Conservation (phyloP, 2,113 vertebrate genomes). For the Tenrec ecaudatus region DNA sequence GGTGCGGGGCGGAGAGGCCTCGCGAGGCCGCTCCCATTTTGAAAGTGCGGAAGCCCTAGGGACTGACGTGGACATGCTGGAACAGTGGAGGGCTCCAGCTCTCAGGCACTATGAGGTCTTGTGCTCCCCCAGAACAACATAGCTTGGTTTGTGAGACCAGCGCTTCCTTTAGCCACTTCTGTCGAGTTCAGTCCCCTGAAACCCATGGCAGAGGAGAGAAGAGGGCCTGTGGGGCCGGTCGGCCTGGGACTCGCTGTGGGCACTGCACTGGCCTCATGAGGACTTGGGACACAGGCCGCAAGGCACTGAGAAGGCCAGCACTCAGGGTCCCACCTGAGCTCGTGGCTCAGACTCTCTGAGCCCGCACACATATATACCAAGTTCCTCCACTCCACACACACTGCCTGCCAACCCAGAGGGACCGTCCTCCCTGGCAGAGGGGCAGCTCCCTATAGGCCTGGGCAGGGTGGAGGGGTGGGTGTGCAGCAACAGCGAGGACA, state of each 20-base stretch:
- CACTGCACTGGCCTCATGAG: background rate
- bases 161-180: background rate
- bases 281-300: background rate
- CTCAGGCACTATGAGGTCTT: background rate
- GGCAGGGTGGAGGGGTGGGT: fast-evolving
- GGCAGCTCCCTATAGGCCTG: fast-evolving
- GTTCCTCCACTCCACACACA: no score
- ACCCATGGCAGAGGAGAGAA: background rate
- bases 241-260: background rate
- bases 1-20: no score
- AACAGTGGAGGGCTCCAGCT: background rate
- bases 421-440: background rate
- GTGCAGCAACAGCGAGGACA: conserved; percentile 61
- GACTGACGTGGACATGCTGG: background rate
- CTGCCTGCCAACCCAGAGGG: fast-evolving
- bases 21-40: background rate
- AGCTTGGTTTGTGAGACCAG: background rate
- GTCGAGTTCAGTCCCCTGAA: background rate
- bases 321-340: background rate
- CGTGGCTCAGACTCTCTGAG: background rate
- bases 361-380: no score
- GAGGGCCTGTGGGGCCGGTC: background rate
- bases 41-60: background rate
- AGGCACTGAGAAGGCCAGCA: conserved; percentile 45
- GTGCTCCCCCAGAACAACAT: fast-evolving